Percentiles rank a stretch among this genome's conserved stretches.
These are phyloP conservation scores for Speoplatyrhinus poulsoni DNA, from an alignment of 2,113 vertebrate genomes.

Conservation along the genomic window DNA sequence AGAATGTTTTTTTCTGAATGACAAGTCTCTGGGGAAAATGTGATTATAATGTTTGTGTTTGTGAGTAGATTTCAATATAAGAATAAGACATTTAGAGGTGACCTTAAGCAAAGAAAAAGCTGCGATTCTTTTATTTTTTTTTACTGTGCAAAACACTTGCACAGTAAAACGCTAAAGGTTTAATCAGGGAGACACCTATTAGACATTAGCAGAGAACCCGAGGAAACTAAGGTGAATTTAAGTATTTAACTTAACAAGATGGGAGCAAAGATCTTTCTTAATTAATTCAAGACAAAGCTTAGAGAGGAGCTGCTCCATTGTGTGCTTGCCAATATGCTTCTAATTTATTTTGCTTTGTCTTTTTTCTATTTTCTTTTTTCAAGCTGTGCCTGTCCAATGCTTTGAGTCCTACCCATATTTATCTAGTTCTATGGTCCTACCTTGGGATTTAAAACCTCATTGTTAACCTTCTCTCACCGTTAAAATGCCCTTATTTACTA, in stretches of 20 bases:
- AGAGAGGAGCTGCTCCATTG: constrained; percentile 34
- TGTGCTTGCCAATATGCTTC: constrained; percentile 38
- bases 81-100: no score
- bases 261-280: constrained; percentile 14
- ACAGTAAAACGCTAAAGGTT: no score
- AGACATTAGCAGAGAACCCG: no score
- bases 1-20: no score
- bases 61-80: no score
- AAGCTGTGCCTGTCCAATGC: constrained; percentile 24
- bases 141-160: no score
- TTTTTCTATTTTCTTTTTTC: no score
- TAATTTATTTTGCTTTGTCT: constrained; percentile 18
- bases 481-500: constrained; percentile 11
- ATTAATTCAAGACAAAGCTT: constrained; percentile 7
- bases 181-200: no score
- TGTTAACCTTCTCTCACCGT: not conserved
- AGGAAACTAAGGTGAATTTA: not conserved
- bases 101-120: no score
- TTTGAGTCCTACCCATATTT: not conserved
- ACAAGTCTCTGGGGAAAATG: no score
- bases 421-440: not conserved
- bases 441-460: constrained; percentile 20
- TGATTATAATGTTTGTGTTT: no score
- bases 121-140: no score
- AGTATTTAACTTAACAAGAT: constrained; percentile 24